Evolutionary conservation across 2,888 invertebrate genomes (phyloP).

Genomic region (Parnassius orleans): DNA sequence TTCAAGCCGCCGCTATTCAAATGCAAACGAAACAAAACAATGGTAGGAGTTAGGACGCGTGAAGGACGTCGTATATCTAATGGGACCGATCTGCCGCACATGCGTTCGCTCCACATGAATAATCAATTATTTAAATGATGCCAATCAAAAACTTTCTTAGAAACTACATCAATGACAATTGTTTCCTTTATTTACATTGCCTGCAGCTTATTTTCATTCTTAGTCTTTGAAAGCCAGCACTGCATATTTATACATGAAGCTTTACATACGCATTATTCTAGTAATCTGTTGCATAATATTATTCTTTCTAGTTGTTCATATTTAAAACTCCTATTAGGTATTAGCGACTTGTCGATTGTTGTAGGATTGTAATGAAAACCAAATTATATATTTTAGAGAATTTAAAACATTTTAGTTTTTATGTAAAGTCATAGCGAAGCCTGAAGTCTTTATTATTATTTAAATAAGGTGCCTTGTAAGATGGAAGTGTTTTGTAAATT

Average conservation of each 20-base stretch:
- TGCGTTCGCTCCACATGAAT: slow-evolving; percentile 76
- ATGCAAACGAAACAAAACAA: slow-evolving; percentile 75
- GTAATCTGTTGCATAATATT: slow-evolving; percentile 79
- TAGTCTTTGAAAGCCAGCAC: slow-evolving; percentile 55
- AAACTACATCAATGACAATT: slow-evolving; percentile 48
- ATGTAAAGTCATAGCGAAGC: slow-evolving; percentile 79
- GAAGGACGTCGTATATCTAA: slow-evolving; percentile 78
- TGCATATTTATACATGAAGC: slow-evolving; percentile 48
- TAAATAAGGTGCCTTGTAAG: slow-evolving; percentile 78
- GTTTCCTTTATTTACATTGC: slow-evolving; percentile 42
- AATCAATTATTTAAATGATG: slow-evolving; percentile 78
- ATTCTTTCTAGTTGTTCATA: slow-evolving; percentile 78
- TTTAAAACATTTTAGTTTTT: slow-evolving; percentile 76
- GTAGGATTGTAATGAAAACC: slow-evolving; percentile 79
- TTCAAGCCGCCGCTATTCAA: slow-evolving; percentile 68
- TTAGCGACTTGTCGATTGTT: slow-evolving; percentile 75
- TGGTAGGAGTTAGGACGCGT: slow-evolving; percentile 79
- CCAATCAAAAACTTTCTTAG: slow-evolving; percentile 67
- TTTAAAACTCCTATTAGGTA: slow-evolving; percentile 79
- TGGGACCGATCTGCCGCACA: slow-evolving; percentile 70
- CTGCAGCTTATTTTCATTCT: slow-evolving; percentile 39
- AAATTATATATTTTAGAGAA: slow-evolving; percentile 80
- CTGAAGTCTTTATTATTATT: slow-evolving; percentile 76
- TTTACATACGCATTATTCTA: slow-evolving; percentile 41
- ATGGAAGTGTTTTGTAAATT: slow-evolving; percentile 76